These are phyloP conservation scores for Phrynocephalus forsythii DNA, from an alignment of 2,797 vertebrate genomes.

Conservation along the genomic window DNA sequence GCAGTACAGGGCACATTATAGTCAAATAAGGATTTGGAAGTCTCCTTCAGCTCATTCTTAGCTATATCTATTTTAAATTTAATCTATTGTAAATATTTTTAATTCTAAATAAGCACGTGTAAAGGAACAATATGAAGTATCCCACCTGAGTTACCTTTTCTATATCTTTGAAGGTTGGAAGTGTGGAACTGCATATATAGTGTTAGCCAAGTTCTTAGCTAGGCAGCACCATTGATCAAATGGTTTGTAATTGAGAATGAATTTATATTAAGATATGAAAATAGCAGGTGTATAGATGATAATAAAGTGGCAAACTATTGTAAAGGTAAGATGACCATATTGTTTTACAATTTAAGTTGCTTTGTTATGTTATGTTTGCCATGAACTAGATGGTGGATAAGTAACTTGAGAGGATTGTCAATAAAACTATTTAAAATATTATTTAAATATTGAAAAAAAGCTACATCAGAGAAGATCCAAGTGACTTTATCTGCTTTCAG, in stretches of 20 bases:
- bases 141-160: not conserved
- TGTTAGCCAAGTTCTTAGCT: not conserved
- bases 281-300: too few species aligned
- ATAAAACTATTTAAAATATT: too few species aligned
- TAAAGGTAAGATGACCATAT: too few species aligned
- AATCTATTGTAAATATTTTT: slow-evolving; percentile 3
- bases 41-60: not conserved
- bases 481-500: not conserved
- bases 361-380: too few species aligned
- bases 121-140: not conserved
- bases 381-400: too few species aligned
- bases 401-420: too few species aligned
- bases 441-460: too few species aligned
- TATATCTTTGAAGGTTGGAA: not conserved
- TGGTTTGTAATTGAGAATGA: too few species aligned
- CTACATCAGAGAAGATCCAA: too few species aligned
- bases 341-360: too few species aligned
- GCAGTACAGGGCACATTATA: not conserved
- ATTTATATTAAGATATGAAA: too few species aligned
- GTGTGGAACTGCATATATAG: not conserved
- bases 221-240: not conserved
- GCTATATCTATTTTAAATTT: not conserved
- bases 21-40: not conserved
- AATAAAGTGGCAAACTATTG: too few species aligned
- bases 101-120: not conserved